phyloP scores from a whole-genome alignment of 2,113 vertebrate species.

The Crotalus helleri region DNA sequence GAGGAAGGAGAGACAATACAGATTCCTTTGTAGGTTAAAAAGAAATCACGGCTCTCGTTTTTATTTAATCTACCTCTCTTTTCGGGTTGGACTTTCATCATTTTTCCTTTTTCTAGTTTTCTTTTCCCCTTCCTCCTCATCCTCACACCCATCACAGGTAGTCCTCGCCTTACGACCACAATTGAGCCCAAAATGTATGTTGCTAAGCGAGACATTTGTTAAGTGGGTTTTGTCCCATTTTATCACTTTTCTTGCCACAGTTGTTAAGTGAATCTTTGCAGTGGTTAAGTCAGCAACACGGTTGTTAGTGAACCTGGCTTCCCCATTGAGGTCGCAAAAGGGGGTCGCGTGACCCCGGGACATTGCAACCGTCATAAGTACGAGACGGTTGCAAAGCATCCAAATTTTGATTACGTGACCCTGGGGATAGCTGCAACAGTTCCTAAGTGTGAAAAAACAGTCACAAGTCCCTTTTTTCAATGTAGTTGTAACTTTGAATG shows the following conservation, averaged over 20 bases:
- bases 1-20: constrained; percentile 7
- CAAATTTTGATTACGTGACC: not conserved
- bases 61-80: constrained; percentile 29
- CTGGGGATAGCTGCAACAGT: not conserved
- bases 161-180: too few species aligned
- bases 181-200: too few species aligned
- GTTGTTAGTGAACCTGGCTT: not conserved
- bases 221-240: too few species aligned
- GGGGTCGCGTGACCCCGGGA: too few species aligned
- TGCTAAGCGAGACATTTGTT: too few species aligned
- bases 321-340: too few species aligned
- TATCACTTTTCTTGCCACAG: not conserved
- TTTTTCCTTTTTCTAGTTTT: not conserved
- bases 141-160: too few species aligned
- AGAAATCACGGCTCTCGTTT: constrained; percentile 41
- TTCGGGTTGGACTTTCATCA: constrained; percentile 17
- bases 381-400: not conserved
- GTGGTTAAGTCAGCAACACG: not conserved
- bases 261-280: not conserved
- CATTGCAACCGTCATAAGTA: not conserved
- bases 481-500: not conserved
- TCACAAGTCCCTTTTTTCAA: not conserved
- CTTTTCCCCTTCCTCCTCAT: not conserved
- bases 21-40: constrained; percentile 43
- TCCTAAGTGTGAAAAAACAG: not conserved